Base-by-base conservation (phyloP, 92 coral and sea anemone genomes). In the Epizoanthus ramosus region DNA sequence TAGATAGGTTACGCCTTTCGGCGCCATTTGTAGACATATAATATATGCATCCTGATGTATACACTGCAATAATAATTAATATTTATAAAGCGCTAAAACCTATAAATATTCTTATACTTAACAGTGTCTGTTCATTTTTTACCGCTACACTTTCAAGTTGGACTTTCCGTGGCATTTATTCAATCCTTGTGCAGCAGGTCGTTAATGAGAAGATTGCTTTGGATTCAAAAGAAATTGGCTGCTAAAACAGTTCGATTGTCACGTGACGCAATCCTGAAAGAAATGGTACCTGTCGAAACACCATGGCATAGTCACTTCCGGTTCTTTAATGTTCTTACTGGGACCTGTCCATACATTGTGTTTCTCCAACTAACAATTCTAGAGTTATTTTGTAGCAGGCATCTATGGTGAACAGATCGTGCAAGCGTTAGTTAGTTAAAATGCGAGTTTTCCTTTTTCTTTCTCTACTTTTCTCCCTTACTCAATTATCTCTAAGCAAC, bases 281-380 rank as follows among this genome's bases (percentile, higher is more conserved):
- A 39, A 43, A 37, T 43, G 71, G 82, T 59, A 77, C 82, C 82
- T 13, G 82, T 77, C 22, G 28, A 33, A 77, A 61, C 18, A 58
- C 71, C 28, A 22, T 5, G 54, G 24, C 69, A 35, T 58, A 5
- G 16, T 18, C 69, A 75, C 54, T 75, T 39, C 81, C 81, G 69
- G 81, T 59, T 59, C 54, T 75, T 75, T 75, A 24, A 75, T 33
- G 21, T 75, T 8, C 21, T 13, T 16, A 47, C 17, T 8, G 61
- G 28, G 14, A 77, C 82, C 82, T 77, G 82, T 15, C 41, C 50
- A 23, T 10, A 6, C 14, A 63, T 35, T 12, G 13, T 31, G 12
- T 21, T 16, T 67, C 18, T 67, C 72, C 35, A 67, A 41, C 72
- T 19, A 22, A 23, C 31, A 24, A 15, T 61, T 15, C 47, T 15